A percentile compares a stretch with the other conserved stretches of the same genome.
These are phyloP conservation scores for Varanus salvator DNA, from an alignment of 2,113 vertebrate species.

Conservation along the genomic window DNA sequence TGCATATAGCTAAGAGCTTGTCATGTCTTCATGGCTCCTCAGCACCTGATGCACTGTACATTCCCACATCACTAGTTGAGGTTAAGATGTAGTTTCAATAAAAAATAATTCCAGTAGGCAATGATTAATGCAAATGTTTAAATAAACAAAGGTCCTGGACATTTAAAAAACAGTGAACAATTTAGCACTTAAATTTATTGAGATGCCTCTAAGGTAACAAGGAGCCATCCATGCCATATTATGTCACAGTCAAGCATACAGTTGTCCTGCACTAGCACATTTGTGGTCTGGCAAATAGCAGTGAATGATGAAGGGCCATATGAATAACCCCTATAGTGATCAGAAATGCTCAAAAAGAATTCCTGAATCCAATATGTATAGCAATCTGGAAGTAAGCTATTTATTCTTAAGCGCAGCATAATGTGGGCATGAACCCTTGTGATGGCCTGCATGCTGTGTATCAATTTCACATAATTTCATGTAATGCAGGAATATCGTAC, in stretches of 20 bases:
- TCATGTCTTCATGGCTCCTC: background rate
- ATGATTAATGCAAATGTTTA: background rate
- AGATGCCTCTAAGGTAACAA: background rate
- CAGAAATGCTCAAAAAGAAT: background rate
- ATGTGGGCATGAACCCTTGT: background rate
- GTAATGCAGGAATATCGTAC: background rate
- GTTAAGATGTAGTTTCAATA: background rate
- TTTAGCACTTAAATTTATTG: background rate
- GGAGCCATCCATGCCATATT: background rate
- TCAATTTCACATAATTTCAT: slow-evolving; percentile 18
- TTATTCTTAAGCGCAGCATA: background rate
- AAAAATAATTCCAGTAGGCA: background rate
- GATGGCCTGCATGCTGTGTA: background rate
- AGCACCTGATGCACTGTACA: background rate
- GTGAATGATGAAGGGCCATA: background rate
- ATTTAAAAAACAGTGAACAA: background rate
- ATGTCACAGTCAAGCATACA: background rate
- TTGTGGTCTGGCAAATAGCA: background rate
- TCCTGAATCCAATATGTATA: background rate
- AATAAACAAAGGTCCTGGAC: background rate
- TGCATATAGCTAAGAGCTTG: background rate
- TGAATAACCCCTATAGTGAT: too few species aligned
- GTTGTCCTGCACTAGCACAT: background rate
- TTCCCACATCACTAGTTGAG: background rate
- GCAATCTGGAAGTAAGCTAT: background rate